Evolutionary conservation across 2,113 vertebrate species (phyloP).

Genomic region (Entomyzon cyanotis): DNA sequence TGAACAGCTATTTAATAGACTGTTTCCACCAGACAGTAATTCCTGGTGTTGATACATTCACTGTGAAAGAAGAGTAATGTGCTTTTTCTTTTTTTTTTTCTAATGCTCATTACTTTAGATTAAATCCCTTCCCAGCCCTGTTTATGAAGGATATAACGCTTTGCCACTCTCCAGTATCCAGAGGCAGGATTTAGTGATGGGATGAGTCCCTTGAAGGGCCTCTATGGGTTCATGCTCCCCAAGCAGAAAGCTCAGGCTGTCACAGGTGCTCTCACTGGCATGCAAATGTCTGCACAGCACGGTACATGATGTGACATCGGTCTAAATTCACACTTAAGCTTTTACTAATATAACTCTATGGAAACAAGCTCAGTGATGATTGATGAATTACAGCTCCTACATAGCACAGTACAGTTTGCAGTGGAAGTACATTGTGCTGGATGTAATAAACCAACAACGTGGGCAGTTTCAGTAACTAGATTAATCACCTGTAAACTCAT

Average conservation of each 20-base stretch:
- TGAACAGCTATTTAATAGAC: neutral
- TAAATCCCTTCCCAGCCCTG: neutral
- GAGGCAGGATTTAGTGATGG: neutral
- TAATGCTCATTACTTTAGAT: neutral
- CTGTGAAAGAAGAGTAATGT: neutral
- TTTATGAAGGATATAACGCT: neutral
- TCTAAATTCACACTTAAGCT: neutral
- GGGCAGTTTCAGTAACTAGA: neutral
- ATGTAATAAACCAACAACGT: neutral
- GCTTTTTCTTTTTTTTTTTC: neutral
- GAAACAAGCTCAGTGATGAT: constrained; percentile 22
- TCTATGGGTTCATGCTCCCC: neutral
- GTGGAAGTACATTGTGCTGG: neutral
- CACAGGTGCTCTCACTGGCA: neutral
- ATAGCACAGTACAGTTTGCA: neutral
- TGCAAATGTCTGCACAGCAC: fast-evolving
- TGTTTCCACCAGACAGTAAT: neutral
- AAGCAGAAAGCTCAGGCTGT: neutral
- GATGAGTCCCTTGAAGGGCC: neutral
- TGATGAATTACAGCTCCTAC: constrained; percentile 41
- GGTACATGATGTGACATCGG: fast-evolving
- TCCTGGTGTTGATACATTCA: neutral
- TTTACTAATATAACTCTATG: constrained; percentile 36
- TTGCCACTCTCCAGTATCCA: neutral
- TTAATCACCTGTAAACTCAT: constrained; percentile 13